Conservation (phyloP, 1,140 invertebrate genomes). For the Ceratina japonica region DNA sequence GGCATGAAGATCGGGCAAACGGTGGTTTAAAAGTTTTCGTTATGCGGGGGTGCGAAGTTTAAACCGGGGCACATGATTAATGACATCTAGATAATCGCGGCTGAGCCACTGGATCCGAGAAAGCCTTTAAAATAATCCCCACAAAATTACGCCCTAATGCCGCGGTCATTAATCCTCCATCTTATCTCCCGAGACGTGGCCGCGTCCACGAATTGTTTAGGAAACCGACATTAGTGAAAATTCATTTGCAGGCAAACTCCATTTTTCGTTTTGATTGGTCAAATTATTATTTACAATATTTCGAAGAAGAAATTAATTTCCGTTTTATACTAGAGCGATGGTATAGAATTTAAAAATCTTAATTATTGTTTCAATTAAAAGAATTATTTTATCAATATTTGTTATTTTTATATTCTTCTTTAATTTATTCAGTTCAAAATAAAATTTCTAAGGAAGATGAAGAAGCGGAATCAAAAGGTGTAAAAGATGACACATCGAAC, state of each 20-base stretch:
- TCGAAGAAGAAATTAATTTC: too few species aligned
- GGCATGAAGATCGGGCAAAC: constrained; percentile 47
- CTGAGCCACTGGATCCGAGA: constrained; percentile 68
- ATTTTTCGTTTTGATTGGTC: too few species aligned
- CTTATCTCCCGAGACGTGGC: constrained; percentile 55
- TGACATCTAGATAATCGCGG: constrained; percentile 70
- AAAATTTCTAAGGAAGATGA: too few species aligned
- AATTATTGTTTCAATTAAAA: too few species aligned
- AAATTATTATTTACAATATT: too few species aligned
- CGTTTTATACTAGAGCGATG: too few species aligned
- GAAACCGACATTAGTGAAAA: constrained; percentile 43
- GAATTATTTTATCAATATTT: too few species aligned
- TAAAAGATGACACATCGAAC: too few species aligned
- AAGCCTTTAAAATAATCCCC: constrained; percentile 73
- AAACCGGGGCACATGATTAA: constrained; percentile 69
- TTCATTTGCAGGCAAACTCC: background rate
- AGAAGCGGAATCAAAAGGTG: too few species aligned
- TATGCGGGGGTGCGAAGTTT: constrained; percentile 55
- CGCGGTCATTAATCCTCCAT: constrained; percentile 68
- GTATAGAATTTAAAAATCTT: too few species aligned
- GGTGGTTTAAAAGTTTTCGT: constrained; percentile 60
- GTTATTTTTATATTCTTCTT: too few species aligned
- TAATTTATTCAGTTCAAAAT: too few species aligned
- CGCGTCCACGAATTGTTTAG: constrained; percentile 32
- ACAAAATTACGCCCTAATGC: constrained; percentile 71